These are phyloP conservation scores for Caenorhabditis sinica DNA, from an alignment of 2,888 invertebrate genomes.

Conservation along the genomic window DNA sequence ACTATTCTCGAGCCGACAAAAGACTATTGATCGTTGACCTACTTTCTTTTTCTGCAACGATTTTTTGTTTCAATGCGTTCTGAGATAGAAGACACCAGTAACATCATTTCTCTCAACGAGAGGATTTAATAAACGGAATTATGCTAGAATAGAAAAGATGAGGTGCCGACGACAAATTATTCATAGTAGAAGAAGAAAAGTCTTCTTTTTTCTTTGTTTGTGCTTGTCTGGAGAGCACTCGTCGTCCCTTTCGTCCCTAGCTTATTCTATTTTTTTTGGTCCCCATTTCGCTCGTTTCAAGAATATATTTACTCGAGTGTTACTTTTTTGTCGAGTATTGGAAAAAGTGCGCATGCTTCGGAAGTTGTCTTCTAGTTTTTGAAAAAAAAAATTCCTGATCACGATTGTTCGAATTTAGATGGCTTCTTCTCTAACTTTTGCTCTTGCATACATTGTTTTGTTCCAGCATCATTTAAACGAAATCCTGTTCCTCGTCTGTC, in stretches of 20 bases:
- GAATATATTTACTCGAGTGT: no score
- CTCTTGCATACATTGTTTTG: slow-evolving; percentile 18
- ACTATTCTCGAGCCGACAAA: slow-evolving; percentile 14
- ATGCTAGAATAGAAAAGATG: slow-evolving; percentile 15
- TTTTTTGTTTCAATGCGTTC: background rate
- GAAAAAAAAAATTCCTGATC: background rate
- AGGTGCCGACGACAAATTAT: slow-evolving; percentile 56
- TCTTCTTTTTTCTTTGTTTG: slow-evolving; percentile 41
- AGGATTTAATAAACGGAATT: slow-evolving; percentile 25
- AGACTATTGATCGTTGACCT: slow-evolving; percentile 12
- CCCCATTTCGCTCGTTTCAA: background rate
- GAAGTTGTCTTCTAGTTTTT: no score
- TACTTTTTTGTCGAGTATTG: no score
- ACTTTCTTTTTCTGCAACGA: background rate
- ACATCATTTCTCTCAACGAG: background rate
- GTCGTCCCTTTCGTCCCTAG: background rate
- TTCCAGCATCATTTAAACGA: background rate
- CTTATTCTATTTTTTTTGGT: background rate
- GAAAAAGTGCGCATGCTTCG: no score
- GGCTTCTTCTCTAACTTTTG: slow-evolving; percentile 10
- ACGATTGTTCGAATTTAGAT: background rate
- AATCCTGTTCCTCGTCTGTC: slow-evolving; percentile 13
- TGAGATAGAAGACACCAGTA: background rate
- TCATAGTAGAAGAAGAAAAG: slow-evolving; percentile 45
- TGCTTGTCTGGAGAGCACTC: slow-evolving; percentile 37